Evolutionary conservation across 2,113 vertebrate species (phyloP), one percentile per base, ranked within the genome.

Genomic region (Bothrops jararaca): DNA sequence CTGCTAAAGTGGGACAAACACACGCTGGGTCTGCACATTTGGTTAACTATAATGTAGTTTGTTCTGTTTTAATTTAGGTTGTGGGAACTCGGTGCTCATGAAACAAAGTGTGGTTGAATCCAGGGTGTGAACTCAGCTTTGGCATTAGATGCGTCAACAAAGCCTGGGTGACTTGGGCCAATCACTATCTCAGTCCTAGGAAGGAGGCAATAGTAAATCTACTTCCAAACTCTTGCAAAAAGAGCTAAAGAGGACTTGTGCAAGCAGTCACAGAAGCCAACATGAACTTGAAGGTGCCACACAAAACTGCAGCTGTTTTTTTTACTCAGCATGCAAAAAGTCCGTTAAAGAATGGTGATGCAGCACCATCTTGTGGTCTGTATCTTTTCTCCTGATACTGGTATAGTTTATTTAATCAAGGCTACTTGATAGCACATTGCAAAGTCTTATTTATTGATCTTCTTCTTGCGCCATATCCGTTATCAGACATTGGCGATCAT

Each of bases 281-380:
- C 69, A 39, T 7, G 39, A 39, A 22, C 18, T 34, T 7, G n/a
- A 80, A 80, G 34, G n/a, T 39, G n/a, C 18, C 69, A 39, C 34
- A 39, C 34, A 80, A 80, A 80, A 80, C 5, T 80, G n/a, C n/a
- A 6, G 13, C 60, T 64, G 23, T 23, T 23, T 64, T 64, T 23
- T 23, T 64, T 64, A 64, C 26, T 64, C 26, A 53, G 11, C 3
- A 18, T 56, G 29, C 26, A 58, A 50, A 10, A 54, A 64, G 29
- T 57, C 8, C 80, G 8, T 6, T 87, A 45, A 34, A 23, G 45
- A 80, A 88, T 52, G 12, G 18, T 9, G 24, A 29, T 13, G 7
- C 42, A 91, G 93, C 93, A 85, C 93, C 93, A 91, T 89, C 93
- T 89, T 85, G 93, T 93, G 93, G 93, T 5, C 23, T 50, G 0